Evolutionary conservation across 1,140 invertebrate genomes (phyloP).

Genomic region (Chrysopa pallens): DNA sequence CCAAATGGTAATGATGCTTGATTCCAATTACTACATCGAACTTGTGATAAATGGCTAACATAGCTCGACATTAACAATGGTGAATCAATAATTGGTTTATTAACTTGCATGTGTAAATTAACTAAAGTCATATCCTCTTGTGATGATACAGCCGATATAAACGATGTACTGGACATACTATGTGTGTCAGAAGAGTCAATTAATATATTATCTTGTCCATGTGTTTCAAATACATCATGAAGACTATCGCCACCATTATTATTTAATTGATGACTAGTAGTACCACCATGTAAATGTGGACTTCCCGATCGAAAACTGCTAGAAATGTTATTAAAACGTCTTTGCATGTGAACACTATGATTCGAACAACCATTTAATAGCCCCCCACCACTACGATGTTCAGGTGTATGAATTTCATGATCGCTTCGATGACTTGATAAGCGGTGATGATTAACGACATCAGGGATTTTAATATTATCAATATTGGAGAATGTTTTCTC

Average conservation of each 20-base stretch:
- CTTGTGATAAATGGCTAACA: slow-evolving; percentile 78
- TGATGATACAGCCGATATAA: slow-evolving; percentile 83
- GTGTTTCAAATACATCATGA: neutral
- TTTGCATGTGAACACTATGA: neutral
- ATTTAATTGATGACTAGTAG: neutral
- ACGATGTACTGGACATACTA: slow-evolving; percentile 69
- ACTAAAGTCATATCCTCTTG: slow-evolving; percentile 84
- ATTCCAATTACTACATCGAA: slow-evolving; percentile 50
- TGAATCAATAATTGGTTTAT: slow-evolving; percentile 84
- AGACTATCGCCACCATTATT: neutral
- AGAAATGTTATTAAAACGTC: neutral
- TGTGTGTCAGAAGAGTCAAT: slow-evolving; percentile 41
- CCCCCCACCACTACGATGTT: slow-evolving; percentile 20
- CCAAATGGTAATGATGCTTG: slow-evolving; percentile 45
- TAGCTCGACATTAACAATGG: slow-evolving; percentile 90
- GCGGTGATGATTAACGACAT: slow-evolving; percentile 4
- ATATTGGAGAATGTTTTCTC: neutral
- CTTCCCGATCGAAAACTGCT: neutral
- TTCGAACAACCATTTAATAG: neutral
- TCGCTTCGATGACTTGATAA: slow-evolving; percentile 35
- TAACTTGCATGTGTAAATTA: slow-evolving; percentile 88
- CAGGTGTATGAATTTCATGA: slow-evolving; percentile 37
- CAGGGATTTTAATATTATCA: slow-evolving; percentile 1
- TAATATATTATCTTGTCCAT: slow-evolving; percentile 15
- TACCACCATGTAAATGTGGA: neutral